A percentile compares a stretch with the other conserved stretches of the same genome.
Conservation (phyloP, 2,888 invertebrate genomes). For the Scaptomyza flava region DNA sequence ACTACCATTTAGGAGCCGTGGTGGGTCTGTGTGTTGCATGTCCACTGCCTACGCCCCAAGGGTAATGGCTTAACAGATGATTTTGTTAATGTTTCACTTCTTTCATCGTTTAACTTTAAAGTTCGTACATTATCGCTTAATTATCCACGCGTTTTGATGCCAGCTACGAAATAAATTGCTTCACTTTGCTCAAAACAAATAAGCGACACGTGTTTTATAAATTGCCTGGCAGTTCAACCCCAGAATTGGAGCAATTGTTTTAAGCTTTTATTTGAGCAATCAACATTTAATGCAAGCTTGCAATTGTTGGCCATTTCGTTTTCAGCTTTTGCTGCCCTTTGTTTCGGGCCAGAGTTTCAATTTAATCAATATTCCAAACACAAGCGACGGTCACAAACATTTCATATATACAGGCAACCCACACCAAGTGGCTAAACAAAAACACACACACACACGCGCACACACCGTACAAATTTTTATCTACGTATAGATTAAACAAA, state of each 20-base stretch:
- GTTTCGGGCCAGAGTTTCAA: slow-evolving; percentile 42
- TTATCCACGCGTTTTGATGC: slow-evolving; percentile 45
- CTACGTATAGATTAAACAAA: neutral
- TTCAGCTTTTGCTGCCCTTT: slow-evolving; percentile 37
- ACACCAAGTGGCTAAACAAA: slow-evolving; percentile 60
- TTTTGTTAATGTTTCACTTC: slow-evolving; percentile 68
- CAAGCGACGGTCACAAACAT: slow-evolving; percentile 51
- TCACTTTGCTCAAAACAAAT: slow-evolving; percentile 43
- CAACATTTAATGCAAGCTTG: slow-evolving; percentile 63
- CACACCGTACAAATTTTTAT: slow-evolving; percentile 7
- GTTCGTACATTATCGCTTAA: slow-evolving; percentile 55
- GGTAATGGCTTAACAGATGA: slow-evolving; percentile 55
- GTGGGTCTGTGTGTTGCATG: slow-evolving; percentile 5
- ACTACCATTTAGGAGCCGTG: slow-evolving; percentile 7
- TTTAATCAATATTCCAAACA: slow-evolving; percentile 75
- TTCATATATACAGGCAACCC: slow-evolving; percentile 21
- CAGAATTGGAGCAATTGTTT: slow-evolving; percentile 47
- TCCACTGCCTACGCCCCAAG: slow-evolving; percentile 14
- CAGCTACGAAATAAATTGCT: slow-evolving; percentile 38
- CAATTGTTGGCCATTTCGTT: slow-evolving; percentile 48
- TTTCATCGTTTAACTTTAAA: slow-evolving; percentile 53
- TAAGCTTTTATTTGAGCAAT: slow-evolving; percentile 62
- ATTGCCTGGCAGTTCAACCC: slow-evolving; percentile 32
- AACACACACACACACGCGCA: slow-evolving; percentile 40
- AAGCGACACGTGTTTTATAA: slow-evolving; percentile 58